A percentile compares a stretch with the other conserved stretches of the same genome.
Evolutionary conservation across 2,113 vertebrate species (phyloP).

Genomic region (Zootoca vivipara): DNA sequence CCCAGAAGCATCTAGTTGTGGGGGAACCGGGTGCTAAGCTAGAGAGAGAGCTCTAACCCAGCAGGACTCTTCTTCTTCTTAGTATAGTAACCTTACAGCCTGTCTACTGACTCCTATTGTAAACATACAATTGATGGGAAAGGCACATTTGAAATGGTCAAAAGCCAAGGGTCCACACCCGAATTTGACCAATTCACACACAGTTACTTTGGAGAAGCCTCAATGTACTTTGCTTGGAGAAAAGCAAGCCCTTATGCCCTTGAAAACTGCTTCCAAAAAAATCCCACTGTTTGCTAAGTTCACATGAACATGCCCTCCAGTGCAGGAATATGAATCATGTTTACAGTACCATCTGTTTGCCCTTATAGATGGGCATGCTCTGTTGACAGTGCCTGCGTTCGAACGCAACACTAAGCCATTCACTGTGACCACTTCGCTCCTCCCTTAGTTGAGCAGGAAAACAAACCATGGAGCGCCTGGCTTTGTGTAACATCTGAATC

Average conservation of each 20-base stretch:
- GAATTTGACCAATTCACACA: background rate
- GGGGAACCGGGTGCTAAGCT: no score
- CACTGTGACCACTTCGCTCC: background rate
- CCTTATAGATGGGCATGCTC: rapidly evolving
- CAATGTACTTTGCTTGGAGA: background rate
- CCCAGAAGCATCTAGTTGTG: background rate
- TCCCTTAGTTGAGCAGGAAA: background rate
- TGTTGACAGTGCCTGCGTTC: background rate
- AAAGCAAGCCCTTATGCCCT: background rate
- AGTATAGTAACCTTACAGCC: background rate
- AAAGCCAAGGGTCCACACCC: background rate
- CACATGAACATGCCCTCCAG: background rate
- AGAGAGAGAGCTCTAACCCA: no score
- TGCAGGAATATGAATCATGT: background rate
- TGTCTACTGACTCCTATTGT: background rate
- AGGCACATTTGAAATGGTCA: background rate
- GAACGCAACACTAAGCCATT: background rate
- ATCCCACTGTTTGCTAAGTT: no score
- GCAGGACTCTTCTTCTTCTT: background rate
- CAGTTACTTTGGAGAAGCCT: background rate
- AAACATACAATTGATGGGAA: background rate
- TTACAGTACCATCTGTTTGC: background rate
- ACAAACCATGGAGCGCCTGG: background rate
- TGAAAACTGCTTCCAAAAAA: background rate
- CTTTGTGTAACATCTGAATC: background rate